Evolutionary conservation across 2,797 vertebrate genomes (phyloP).

Genomic region (Merluccius polli): DNA sequence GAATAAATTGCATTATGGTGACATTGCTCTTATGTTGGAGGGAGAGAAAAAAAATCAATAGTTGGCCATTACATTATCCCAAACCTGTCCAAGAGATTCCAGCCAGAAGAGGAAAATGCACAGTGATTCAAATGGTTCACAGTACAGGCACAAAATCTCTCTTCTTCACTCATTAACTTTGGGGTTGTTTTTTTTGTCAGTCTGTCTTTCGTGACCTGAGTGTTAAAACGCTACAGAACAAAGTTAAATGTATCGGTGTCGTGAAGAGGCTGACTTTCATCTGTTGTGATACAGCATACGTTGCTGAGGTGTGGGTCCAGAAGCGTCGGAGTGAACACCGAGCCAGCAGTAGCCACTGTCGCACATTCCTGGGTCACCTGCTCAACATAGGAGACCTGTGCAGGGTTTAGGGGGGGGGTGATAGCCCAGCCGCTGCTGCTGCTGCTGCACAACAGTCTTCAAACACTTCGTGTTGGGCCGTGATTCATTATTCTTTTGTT

Average conservation of each 20-base stretch:
- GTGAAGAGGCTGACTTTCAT: conserved; percentile 7
- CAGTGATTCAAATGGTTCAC: background rate
- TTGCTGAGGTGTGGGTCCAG: conserved; percentile 95
- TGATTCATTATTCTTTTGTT: background rate
- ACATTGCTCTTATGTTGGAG: conserved; percentile 44
- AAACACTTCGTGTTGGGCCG: no score
- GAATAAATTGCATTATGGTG: conserved; percentile 46
- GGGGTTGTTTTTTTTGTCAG: background rate
- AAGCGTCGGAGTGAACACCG: conserved; percentile 92
- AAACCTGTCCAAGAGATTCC: conserved; percentile 28
- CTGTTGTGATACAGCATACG: conserved; percentile 75
- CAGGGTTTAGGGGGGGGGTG: conserved; percentile 81
- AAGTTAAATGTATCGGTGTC: conserved; percentile 18
- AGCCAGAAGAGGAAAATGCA: conserved; percentile 25
- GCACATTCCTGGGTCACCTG: conserved; percentile 92
- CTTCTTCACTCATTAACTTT: background rate
- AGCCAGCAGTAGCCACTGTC: conserved; percentile 93
- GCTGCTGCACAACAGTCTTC: no score
- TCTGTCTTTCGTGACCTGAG: background rate
- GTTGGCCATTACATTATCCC: conserved; percentile 49
- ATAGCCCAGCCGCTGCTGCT: no score
- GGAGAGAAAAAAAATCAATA: conserved; percentile 50
- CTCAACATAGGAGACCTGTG: conserved; percentile 94
- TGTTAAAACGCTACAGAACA: background rate
- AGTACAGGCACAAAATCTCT: background rate